Percentiles rank a stretch among this genome's conserved stretches.
Conservation (phyloP, 2,797 vertebrate genomes). For the Hydrocynus forskahlii region DNA sequence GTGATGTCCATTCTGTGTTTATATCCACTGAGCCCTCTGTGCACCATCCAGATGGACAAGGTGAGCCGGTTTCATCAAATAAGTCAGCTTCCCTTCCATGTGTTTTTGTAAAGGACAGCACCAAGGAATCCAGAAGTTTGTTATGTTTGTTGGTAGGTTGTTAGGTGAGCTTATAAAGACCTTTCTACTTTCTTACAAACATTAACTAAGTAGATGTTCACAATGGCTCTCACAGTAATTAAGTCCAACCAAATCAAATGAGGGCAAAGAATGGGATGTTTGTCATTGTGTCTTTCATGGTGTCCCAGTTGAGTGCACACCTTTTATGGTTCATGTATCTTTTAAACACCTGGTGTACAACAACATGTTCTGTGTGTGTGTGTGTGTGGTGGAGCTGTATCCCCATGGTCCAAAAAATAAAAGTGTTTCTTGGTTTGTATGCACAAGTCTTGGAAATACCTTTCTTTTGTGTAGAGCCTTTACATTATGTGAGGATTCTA, state of each 20-base stretch:
- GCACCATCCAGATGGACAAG: conserved; percentile 30
- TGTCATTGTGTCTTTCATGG: neutral
- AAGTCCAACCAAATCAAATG: neutral
- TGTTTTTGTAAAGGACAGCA: conserved; percentile 3
- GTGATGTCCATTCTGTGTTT: conserved; percentile 43
- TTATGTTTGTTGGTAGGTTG: conserved; percentile 27
- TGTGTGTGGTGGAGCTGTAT: neutral
- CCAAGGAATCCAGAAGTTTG: conserved; percentile 1
- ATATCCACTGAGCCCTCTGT: conserved; percentile 31
- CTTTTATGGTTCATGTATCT: neutral
- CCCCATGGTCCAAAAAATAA: neutral
- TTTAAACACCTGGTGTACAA: neutral
- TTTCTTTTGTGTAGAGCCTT: no score
- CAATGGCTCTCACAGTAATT: neutral
- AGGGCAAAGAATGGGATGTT: neutral
- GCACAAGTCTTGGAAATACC: no score
- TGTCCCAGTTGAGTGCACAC: neutral
- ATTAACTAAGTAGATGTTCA: conserved; percentile 3
- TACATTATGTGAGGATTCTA: no score
- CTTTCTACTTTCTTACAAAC: neutral
- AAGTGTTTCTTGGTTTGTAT: neutral
- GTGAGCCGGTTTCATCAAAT: conserved; percentile 26
- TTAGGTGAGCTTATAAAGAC: conserved; percentile 13
- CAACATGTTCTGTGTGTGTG: neutral
- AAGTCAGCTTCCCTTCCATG: conserved; percentile 10